Conservation (phyloP, 2,888 invertebrate genomes). For the Dasysyrphus albostriatus region DNA sequence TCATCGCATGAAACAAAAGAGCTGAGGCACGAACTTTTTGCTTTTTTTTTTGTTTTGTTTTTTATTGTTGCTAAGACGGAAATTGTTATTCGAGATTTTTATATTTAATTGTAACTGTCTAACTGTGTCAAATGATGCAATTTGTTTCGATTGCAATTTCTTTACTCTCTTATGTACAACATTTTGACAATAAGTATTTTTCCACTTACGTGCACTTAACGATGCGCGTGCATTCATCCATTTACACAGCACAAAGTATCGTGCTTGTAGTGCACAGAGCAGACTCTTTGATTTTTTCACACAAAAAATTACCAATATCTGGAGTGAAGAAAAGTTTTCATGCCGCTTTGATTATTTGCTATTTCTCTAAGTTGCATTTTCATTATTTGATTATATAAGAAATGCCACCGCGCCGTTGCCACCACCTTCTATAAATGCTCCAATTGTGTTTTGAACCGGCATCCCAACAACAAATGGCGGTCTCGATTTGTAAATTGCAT, state of each 20-base stretch:
- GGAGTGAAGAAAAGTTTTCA: constrained; percentile 62
- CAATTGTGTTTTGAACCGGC: constrained; percentile 38
- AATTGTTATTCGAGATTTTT: constrained; percentile 34
- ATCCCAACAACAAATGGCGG: neutral
- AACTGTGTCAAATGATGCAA: constrained; percentile 60
- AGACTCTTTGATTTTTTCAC: constrained; percentile 30
- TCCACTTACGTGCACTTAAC: constrained; percentile 38
- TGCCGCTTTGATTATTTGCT: constrained; percentile 63
- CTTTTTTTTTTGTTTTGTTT: neutral
- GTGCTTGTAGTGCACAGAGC: neutral
- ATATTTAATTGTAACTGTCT: constrained; percentile 37
- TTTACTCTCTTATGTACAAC: constrained; percentile 39
- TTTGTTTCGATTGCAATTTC: constrained; percentile 58
- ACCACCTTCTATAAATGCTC: constrained; percentile 34
- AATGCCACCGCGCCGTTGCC: neutral
- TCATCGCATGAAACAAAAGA: constrained; percentile 53
- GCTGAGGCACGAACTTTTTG: constrained; percentile 44
- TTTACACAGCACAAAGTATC: constrained; percentile 11
- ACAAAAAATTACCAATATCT: constrained; percentile 51
- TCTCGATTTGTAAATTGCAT: constrained; percentile 42
- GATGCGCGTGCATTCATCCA: constrained; percentile 58
- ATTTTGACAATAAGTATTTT: constrained; percentile 51
- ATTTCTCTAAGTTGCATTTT: constrained; percentile 58
- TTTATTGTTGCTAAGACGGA: constrained; percentile 5
- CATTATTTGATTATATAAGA: constrained; percentile 57